A percentile compares a stretch with the other conserved stretches of the same genome.
These are phyloP conservation scores for Caenorhabditis macrosperma DNA, from an alignment of 2,888 invertebrate genomes.

Conservation along the genomic window DNA sequence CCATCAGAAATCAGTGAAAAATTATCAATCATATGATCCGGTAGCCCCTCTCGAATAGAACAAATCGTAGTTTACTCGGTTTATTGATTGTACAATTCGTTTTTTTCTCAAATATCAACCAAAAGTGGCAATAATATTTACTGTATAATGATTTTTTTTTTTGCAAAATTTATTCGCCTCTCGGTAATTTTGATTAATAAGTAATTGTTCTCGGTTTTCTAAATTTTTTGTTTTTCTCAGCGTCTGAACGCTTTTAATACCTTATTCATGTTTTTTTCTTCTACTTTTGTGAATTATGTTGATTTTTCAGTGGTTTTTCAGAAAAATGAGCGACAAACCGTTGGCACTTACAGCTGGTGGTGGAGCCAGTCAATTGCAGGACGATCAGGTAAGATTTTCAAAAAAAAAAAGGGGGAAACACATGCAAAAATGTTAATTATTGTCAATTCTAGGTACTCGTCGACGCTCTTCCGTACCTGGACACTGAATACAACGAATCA, in stretches of 20 bases:
- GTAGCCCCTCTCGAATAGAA: no score
- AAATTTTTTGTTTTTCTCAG: neutral
- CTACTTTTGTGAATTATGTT: neutral
- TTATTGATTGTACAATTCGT: no score
- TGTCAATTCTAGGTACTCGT: constrained; percentile 60
- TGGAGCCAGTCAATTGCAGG: constrained; percentile 36
- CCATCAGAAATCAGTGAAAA: no score
- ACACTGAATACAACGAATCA: constrained; percentile 74
- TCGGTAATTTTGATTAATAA: neutral
- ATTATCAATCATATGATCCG: no score
- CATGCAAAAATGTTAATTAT: neutral
- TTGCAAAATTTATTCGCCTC: neutral
- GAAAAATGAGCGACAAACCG: constrained; percentile 29
- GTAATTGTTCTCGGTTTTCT: neutral
- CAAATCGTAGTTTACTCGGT: no score
- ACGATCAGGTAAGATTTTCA: constrained; percentile 41
- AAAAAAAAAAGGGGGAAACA: neutral
- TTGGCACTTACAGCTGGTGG: constrained; percentile 50
- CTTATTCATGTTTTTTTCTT: neutral
- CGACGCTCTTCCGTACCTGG: constrained; percentile 76
- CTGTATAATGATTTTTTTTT: neutral
- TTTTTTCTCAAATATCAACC: no score
- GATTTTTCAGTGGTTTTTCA: neutral
- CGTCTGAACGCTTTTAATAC: constrained; percentile 1
- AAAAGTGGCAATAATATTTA: no score